A percentile compares a stretch with the other conserved stretches of the same genome.
phyloP scores from a whole-genome alignment of 2,113 vertebrate genomes.

The Antigone vipio region DNA sequence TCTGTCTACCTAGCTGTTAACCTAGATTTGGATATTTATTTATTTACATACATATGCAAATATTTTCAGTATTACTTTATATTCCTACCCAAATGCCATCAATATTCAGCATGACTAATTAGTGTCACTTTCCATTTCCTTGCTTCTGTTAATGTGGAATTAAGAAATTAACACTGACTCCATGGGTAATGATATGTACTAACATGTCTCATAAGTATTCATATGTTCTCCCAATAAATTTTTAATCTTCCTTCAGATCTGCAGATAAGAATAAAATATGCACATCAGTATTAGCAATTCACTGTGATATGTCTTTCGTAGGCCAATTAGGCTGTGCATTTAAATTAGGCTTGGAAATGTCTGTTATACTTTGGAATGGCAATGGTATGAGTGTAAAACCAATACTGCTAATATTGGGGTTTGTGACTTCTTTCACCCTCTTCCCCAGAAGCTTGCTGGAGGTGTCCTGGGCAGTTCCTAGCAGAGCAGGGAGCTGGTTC shows the following conservation, averaged over 20 bases:
- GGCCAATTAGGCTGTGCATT: background rate
- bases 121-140: slow-evolving; percentile 3
- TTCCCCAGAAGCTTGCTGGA: background rate
- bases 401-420: rapidly evolving
- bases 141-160: background rate
- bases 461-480: background rate
- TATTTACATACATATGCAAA: background rate
- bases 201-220: background rate
- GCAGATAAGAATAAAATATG: background rate
- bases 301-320: background rate
- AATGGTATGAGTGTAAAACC: background rate
- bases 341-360: background rate
- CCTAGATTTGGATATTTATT: background rate
- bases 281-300: background rate
- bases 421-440: background rate
- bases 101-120: background rate
- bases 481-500: background rate
- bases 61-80: background rate
- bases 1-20: background rate
- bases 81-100: background rate
- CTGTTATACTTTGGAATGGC: background rate
- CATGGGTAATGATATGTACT: background rate
- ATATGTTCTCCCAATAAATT: background rate
- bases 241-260: background rate
- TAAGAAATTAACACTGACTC: background rate